Base-by-base conservation (phyloP, 2,888 invertebrate genomes). In the Mesoligia furuncula region DNA sequence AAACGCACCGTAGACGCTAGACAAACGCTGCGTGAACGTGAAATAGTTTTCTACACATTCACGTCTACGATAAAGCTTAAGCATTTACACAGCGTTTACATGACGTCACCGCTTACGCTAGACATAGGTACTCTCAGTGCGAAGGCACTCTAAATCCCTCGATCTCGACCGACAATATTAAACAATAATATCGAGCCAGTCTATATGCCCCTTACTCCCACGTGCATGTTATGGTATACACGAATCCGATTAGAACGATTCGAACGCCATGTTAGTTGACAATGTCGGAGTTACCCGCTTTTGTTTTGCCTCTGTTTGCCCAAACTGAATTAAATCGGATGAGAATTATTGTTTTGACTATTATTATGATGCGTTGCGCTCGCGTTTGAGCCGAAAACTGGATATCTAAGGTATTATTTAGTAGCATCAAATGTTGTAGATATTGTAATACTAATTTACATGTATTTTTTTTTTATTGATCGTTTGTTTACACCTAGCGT, bases 181-280 rank as follows among this genome's bases (percentile, higher is more conserved):
- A 84, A 79, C 81, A 79, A 69, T 67, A 80, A 80, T 62, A 67
- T 59, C 71, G 51, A 81, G 48, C 57, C 61, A 80, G 85, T 82
- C 81, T 85, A 71, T 57, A 75, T 48, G 45, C 70, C 31, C 72
- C 81, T 72, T 83, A 71, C 64, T 72, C 79, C 71, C 75, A 83
- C 73, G 64, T 86, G 86, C 62, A 77, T 86, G 84, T 79, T 86
- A 87, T 79, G 84, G 79, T 85, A 77, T 81, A 85, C 79, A 84
- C 71, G 73, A 85, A 87, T 85, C 76, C 88, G 88, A 87, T 85
- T 87, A 87, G 86, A 81, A 76, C 77, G 75, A 83, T 87, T 85
- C 79, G 69, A 87, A 81, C 70, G 86, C 65, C 77, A 85, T 85
- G 86, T 83, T 79, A 83, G 86, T 84, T 84, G 74, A 79, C 81